phyloP scores from a whole-genome alignment of 2,888 invertebrate genomes.

The Cryptus viduatorius region DNA sequence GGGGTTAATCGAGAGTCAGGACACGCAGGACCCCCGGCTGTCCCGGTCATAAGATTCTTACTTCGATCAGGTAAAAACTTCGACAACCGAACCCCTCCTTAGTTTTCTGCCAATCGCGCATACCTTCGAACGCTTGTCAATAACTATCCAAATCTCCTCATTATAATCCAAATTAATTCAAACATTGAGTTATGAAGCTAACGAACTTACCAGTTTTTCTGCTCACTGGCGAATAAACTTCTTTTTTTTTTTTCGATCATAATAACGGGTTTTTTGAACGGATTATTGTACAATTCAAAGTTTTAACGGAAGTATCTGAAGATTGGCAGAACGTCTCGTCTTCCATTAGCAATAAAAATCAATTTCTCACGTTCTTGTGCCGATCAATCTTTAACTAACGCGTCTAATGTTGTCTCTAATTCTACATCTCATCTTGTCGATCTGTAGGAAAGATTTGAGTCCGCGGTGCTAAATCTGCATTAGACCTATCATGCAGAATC shows the following conservation, averaged over 20 bases:
- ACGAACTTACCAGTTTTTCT: background rate
- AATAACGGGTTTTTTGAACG: constrained; percentile 27
- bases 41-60: constrained; percentile 45
- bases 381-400: background rate
- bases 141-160: constrained; percentile 1
- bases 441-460: too few species aligned
- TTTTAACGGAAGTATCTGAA: background rate
- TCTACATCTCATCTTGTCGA: too few species aligned
- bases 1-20: constrained; percentile 69
- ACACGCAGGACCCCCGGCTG: constrained; percentile 64
- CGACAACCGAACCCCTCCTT: constrained; percentile 8
- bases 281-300: background rate
- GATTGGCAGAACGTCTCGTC: background rate
- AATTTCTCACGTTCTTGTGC: background rate
- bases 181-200: background rate
- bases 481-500: too few species aligned
- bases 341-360: background rate
- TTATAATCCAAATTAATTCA: constrained; percentile 30
- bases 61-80: constrained; percentile 47
- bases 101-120: background rate
- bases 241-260: constrained; percentile 1
- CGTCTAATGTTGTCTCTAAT: too few species aligned
- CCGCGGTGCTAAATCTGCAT: too few species aligned
- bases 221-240: constrained; percentile 9
- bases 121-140: constrained; percentile 8